Evolutionary conservation across 1,140 invertebrate genomes (phyloP).

Genomic region (Trachymyrmex cornetzi): DNA sequence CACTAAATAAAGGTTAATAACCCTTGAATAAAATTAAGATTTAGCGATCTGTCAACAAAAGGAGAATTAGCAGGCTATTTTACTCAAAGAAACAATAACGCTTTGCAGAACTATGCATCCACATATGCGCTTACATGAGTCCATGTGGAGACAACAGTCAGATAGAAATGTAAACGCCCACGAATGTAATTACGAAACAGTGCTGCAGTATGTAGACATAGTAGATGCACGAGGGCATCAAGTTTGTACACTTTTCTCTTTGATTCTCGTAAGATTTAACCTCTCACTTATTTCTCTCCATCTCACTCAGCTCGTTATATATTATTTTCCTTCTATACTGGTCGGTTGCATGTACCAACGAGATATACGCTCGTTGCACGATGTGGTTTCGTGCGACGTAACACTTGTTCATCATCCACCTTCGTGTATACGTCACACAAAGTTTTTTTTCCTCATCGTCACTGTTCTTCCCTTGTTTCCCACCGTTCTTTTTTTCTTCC

Average conservation of each 20-base stretch:
- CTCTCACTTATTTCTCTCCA: constrained; percentile 32
- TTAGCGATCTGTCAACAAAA: background rate
- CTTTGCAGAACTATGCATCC: constrained; percentile 32
- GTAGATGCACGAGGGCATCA: constrained; percentile 32
- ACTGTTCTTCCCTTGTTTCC: constrained; percentile 39
- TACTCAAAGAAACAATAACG: constrained; percentile 16
- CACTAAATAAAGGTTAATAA: background rate
- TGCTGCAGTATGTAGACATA: constrained; percentile 1
- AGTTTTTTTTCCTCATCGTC: constrained; percentile 56
- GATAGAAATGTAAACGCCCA: constrained; percentile 20
- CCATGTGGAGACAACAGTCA: constrained; percentile 20
- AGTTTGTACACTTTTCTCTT: constrained; percentile 75
- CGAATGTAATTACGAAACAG: constrained; percentile 31
- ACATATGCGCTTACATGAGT: constrained; percentile 9
- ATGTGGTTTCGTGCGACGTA: constrained; percentile 69
- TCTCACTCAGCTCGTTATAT: constrained; percentile 60
- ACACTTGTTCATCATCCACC: constrained; percentile 70
- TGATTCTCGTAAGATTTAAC: constrained; percentile 62
- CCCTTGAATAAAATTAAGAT: background rate
- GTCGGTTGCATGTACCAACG: constrained; percentile 66
- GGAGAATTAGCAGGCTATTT: background rate
- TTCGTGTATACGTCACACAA: constrained; percentile 67
- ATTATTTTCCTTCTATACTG: constrained; percentile 63
- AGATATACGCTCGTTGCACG: constrained; percentile 67
- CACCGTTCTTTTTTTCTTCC: constrained; percentile 21